A percentile compares a stretch with the other conserved stretches of the same genome.
phyloP scores from a whole-genome alignment of 1,140 invertebrate species.

The Drosophila asahinai region DNA sequence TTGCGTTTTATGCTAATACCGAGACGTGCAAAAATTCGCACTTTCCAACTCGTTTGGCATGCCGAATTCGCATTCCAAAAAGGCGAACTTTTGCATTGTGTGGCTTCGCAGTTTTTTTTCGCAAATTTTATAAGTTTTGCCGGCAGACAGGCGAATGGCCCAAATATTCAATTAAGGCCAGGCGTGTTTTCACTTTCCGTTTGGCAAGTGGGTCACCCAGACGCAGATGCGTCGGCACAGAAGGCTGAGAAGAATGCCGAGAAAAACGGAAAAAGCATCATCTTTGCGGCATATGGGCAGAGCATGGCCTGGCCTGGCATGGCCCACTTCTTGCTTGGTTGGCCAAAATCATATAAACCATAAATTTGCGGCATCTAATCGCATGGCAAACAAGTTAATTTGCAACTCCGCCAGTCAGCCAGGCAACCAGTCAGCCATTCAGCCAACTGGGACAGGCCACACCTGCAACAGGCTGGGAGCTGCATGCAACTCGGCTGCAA shows the following conservation, averaged over 20 bases:
- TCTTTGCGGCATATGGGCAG: conserved; percentile 23
- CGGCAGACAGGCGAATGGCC: conserved; percentile 34
- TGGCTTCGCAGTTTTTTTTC: conserved; percentile 27
- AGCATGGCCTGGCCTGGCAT: conserved; percentile 21
- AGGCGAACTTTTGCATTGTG: conserved; percentile 49
- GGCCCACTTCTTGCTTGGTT: conserved; percentile 61
- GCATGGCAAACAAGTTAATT: conserved; percentile 75
- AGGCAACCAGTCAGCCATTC: conserved; percentile 3
- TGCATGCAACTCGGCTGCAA: conserved; percentile 13
- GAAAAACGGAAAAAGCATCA: conserved; percentile 9
- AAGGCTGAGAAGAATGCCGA: conserved; percentile 15
- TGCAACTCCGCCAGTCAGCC: conserved; percentile 45
- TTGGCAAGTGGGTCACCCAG: conserved; percentile 58
- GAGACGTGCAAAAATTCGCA: conserved; percentile 81
- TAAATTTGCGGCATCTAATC: conserved; percentile 75
- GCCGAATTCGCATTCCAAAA: conserved; percentile 43
- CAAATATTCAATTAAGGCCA: conserved; percentile 75
- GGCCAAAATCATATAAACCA: conserved; percentile 69
- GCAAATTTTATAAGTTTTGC: conserved; percentile 58
- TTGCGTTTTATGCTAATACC: conserved; percentile 73
- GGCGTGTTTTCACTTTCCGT: conserved; percentile 74
- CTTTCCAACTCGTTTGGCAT: conserved; percentile 78
- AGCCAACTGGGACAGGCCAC: conserved; percentile 43
- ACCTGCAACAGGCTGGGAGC: conserved; percentile 60
- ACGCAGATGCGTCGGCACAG: conserved; percentile 17